These are phyloP conservation scores for Dione juno DNA, from an alignment of 2,888 invertebrate species.

Conservation along the genomic window DNA sequence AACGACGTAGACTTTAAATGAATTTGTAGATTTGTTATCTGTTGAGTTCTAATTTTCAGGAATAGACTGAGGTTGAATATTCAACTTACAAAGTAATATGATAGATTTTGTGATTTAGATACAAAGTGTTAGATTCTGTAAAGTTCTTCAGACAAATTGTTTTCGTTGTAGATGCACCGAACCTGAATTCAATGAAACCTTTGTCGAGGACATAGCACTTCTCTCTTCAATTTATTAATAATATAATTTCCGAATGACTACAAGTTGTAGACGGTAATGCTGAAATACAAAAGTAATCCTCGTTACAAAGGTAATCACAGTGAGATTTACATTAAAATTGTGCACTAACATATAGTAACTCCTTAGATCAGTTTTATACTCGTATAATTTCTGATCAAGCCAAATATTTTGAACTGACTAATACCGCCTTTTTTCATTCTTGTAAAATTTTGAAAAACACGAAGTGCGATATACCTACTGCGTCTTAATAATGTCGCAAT, in stretches of 20 bases:
- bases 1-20: slow-evolving; percentile 72
- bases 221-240: slow-evolving; percentile 11
- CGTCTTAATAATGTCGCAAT: slow-evolving; percentile 65
- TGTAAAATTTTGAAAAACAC: slow-evolving; percentile 68
- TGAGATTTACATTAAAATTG: slow-evolving; percentile 65
- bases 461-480: slow-evolving; percentile 72
- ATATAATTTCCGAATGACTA: slow-evolving; percentile 45
- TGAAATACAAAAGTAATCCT: slow-evolving; percentile 23
- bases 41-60: slow-evolving; percentile 54
- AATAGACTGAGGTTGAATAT: slow-evolving; percentile 55
- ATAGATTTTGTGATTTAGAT: slow-evolving; percentile 41
- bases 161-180: slow-evolving; percentile 29
- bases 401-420: slow-evolving; percentile 80
- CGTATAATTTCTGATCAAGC: slow-evolving; percentile 73
- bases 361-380: slow-evolving; percentile 72
- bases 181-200: slow-evolving; percentile 13
- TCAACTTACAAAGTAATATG: slow-evolving; percentile 38
- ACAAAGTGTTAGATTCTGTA: slow-evolving; percentile 30
- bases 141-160: slow-evolving; percentile 1
- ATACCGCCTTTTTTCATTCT: slow-evolving; percentile 75
- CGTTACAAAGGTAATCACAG: slow-evolving; percentile 56
- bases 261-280: slow-evolving; percentile 31
- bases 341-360: slow-evolving; percentile 64
- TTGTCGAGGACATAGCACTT: slow-evolving; percentile 25
- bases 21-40: slow-evolving; percentile 54